Conservation (phyloP, 2,888 invertebrate genomes). For the Synanthedon vespiformis region DNA sequence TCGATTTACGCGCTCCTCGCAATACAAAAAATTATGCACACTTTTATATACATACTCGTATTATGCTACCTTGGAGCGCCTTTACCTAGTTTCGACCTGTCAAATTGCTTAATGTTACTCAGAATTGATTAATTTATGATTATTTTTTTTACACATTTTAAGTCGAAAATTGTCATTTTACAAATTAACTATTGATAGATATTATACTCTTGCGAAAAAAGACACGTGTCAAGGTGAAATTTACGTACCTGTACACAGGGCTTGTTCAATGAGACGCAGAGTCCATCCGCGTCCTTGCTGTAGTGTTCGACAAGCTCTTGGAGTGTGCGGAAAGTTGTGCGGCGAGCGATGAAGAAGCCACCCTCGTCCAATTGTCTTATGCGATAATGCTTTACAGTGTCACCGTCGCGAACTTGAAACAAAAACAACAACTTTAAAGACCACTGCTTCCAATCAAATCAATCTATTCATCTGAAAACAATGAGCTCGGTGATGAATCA, state of each 20-base stretch:
- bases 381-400: constrained; percentile 99
- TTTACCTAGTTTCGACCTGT: constrained; percentile 2
- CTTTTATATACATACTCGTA: constrained; percentile 20
- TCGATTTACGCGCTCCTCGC: constrained; percentile 35
- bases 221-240: not conserved
- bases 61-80: constrained; percentile 27
- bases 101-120: not conserved
- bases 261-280: constrained; percentile 96
- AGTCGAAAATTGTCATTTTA: not conserved
- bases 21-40: constrained; percentile 23
- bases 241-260: constrained; percentile 88
- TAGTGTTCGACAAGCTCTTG: constrained; percentile 98
- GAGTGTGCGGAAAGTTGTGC: constrained; percentile 96
- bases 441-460: not conserved
- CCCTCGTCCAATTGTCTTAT: constrained; percentile 98
- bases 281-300: constrained; percentile 96
- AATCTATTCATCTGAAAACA: not conserved
- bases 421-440: constrained; percentile 3
- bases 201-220: not conserved
- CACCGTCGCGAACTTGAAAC: constrained; percentile 93
- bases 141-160: too few relatives aligned
- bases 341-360: constrained; percentile 98
- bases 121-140: too few relatives aligned
- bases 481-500: not conserved
- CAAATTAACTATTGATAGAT: not conserved